These are phyloP conservation scores for Hycleus cichorii DNA, from an alignment of 1,140 invertebrate species.

Conservation along the genomic window DNA sequence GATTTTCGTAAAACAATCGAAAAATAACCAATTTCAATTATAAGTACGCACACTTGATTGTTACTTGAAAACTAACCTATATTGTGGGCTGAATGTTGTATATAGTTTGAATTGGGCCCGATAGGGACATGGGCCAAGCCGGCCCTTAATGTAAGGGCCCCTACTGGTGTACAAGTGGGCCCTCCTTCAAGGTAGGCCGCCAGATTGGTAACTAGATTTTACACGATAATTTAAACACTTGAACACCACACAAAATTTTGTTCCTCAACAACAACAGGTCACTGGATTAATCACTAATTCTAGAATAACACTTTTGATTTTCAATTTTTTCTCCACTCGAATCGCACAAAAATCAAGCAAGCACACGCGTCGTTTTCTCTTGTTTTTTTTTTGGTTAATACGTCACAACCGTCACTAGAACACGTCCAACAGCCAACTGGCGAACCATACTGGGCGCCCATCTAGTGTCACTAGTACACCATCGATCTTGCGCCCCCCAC, in stretches of 20 bases:
- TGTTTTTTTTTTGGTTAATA: too few species aligned
- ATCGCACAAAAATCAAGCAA: too few species aligned
- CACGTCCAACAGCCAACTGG: too few species aligned
- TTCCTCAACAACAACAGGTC: too few species aligned
- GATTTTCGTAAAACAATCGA: background rate
- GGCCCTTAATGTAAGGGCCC: constrained; percentile 41
- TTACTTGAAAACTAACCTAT: constrained; percentile 33
- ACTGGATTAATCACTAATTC: too few species aligned
- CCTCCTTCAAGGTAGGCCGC: constrained; percentile 40
- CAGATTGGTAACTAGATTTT: constrained; percentile 32
- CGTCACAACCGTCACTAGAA: too few species aligned
- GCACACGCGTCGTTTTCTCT: too few species aligned
- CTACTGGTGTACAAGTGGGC: constrained; percentile 39
- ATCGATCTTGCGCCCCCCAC: too few species aligned
- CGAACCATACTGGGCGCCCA: too few species aligned
- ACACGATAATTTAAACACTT: constrained; percentile 17
- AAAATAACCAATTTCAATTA: background rate
- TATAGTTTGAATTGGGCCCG: constrained; percentile 37
- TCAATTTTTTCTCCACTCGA: too few species aligned
- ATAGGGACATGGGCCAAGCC: constrained; percentile 41
- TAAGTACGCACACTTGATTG: background rate
- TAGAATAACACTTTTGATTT: too few species aligned
- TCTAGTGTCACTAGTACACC: too few species aligned
- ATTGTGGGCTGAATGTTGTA: constrained; percentile 40
- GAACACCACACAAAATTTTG: background rate